phyloP scores from a whole-genome alignment of 2,888 invertebrate genomes.

The Orthosia gothica region DNA sequence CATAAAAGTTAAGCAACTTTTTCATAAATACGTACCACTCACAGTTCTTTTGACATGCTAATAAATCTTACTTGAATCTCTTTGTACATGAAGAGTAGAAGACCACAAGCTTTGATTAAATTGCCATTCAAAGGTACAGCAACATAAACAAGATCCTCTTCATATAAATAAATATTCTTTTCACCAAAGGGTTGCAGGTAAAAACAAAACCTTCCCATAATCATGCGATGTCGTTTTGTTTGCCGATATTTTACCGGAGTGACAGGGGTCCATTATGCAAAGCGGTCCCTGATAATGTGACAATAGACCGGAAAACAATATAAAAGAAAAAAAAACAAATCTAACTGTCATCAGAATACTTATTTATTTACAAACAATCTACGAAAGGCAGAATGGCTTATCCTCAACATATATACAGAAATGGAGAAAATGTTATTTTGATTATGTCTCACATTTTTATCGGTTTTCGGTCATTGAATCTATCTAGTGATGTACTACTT shows the following conservation, averaged over 20 bases:
- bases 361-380: constrained; percentile 33
- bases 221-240: constrained; percentile 38
- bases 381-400: neutral
- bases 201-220: constrained; percentile 27
- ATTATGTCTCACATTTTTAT: constrained; percentile 1
- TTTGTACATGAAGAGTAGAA: neutral
- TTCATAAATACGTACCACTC: too few relatives aligned
- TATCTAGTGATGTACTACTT: neutral
- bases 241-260: constrained; percentile 24
- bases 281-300: constrained; percentile 28
- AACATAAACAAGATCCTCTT: neutral
- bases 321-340: constrained; percentile 24
- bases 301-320: constrained; percentile 31
- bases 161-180: constrained; percentile 10
- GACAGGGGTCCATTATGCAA: constrained; percentile 42
- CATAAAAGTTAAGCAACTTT: too few relatives aligned
- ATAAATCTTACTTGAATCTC: too few relatives aligned
- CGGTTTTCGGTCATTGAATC: neutral
- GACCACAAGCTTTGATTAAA: neutral
- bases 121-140: neutral
- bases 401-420: neutral
- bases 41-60: too few relatives aligned
- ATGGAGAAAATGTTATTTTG: neutral
- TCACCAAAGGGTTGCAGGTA: constrained; percentile 23
- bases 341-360: constrained; percentile 20